Percentiles rank a stretch among this genome's conserved stretches.
Evolutionary conservation across 2,888 invertebrate species (phyloP).

Genomic region (Drosophila colorata): DNA sequence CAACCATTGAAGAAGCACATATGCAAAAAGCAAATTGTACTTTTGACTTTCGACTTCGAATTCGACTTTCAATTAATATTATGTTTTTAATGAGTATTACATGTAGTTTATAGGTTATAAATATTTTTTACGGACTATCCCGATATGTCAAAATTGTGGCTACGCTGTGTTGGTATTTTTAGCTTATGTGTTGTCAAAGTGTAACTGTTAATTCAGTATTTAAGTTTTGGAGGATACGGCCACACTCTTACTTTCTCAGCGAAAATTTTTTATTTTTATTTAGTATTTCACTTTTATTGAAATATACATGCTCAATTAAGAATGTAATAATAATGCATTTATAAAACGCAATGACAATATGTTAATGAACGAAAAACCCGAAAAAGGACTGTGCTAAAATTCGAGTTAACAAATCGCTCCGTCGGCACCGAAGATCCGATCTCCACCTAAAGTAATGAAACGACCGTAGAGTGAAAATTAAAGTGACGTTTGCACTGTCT

Average conservation of each 20-base stretch:
- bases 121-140: neutral
- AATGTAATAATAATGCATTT: slow-evolving; percentile 12
- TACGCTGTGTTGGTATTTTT: slow-evolving; percentile 26
- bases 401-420: slow-evolving; percentile 16
- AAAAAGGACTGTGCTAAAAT: slow-evolving; percentile 10
- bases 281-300: slow-evolving; percentile 49
- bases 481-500: slow-evolving; percentile 64
- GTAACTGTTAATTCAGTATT: slow-evolving; percentile 33
- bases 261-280: slow-evolving; percentile 61
- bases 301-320: slow-evolving; percentile 32
- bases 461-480: slow-evolving; percentile 59
- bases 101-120: no score
- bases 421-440: slow-evolving; percentile 54
- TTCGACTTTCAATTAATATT: no score
- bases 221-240: slow-evolving; percentile 33
- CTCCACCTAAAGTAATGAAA: slow-evolving; percentile 59
- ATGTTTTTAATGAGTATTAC: no score
- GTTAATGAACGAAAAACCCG: slow-evolving; percentile 10
- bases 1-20: no score
- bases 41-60: no score
- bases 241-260: slow-evolving; percentile 54
- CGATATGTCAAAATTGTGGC: neutral
- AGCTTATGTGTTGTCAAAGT: neutral
- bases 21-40: no score
- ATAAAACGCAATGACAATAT: slow-evolving; percentile 25